These are phyloP conservation scores for Drepana arcuata DNA, from an alignment of 1,140 invertebrate species.

Conservation along the genomic window DNA sequence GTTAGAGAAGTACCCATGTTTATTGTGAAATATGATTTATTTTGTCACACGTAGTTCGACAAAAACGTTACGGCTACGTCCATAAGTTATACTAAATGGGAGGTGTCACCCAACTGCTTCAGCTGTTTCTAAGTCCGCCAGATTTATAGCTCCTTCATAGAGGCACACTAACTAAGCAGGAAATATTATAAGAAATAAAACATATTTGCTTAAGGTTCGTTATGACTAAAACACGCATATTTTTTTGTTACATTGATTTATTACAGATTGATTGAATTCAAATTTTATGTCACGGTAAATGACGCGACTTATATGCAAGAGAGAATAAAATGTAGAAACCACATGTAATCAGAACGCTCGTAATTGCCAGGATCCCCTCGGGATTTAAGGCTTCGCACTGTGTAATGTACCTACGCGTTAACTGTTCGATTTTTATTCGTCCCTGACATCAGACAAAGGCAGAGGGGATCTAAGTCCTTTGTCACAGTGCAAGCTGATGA, in stretches of 20 bases:
- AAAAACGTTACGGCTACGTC: constrained; percentile 17
- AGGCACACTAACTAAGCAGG: constrained; percentile 19
- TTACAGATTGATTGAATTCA: too few species aligned
- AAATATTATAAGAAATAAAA: neutral
- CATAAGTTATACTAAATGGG: constrained; percentile 19
- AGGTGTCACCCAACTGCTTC: constrained; percentile 16
- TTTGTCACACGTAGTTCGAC: constrained; percentile 12
- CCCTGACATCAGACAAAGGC: constrained; percentile 17
- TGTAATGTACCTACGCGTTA: constrained; percentile 6
- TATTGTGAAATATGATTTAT: neutral
- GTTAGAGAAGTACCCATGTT: too few species aligned
- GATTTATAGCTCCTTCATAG: constrained; percentile 23
- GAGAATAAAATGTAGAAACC: constrained; percentile 10
- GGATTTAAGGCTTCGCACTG: constrained; percentile 10
- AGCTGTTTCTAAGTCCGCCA: constrained; percentile 16
- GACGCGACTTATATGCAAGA: too few species aligned
- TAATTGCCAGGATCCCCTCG: constrained; percentile 17
- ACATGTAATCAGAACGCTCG: constrained; percentile 16
- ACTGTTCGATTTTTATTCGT: constrained; percentile 13
- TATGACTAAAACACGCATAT: too few species aligned
- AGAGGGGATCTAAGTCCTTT: constrained; percentile 21
- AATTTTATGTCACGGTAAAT: too few species aligned
- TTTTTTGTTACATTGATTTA: too few species aligned
- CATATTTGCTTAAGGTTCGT: neutral
- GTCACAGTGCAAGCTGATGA: constrained; percentile 27